Evolutionary conservation across 30 jellyfish, hydroid and myxozoan species (phyloP).

Genomic region (Pseudorhiza aurosa): DNA sequence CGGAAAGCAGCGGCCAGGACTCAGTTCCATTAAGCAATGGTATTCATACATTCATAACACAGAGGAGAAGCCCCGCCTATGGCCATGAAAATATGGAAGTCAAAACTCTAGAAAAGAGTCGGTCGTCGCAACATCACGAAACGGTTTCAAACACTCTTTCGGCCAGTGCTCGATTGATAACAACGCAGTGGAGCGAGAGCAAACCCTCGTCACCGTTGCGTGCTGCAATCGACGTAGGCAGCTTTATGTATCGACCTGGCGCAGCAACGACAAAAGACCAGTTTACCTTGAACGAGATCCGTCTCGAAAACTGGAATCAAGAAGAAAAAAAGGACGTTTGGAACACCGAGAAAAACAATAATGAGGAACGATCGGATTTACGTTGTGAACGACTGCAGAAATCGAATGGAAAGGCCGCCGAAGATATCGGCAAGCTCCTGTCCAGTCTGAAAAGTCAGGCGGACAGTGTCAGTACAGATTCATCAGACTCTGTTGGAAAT

Average conservation of each 20-base stretch:
- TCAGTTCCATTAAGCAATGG: conserved; percentile 60
- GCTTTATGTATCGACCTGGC: conserved; percentile 51
- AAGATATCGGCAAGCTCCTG: conserved; percentile 16
- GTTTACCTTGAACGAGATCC: neutral
- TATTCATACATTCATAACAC: conserved; percentile 48
- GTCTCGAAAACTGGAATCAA: neutral
- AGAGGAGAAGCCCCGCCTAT: conserved; percentile 2
- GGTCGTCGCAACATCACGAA: neutral
- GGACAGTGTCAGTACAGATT: conserved; percentile 24
- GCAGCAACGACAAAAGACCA: neutral
- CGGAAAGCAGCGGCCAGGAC: conserved; percentile 24
- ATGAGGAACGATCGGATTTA: neutral
- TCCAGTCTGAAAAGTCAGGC: conserved; percentile 17
- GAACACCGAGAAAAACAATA: conserved; percentile 16
- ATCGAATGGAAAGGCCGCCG: conserved; percentile 17
- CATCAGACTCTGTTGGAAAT: conserved; percentile 29
- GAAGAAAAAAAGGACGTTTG: neutral
- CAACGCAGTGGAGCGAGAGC: neutral
- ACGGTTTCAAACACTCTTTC: neutral
- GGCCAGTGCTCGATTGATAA: neutral
- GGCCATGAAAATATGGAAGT: neutral
- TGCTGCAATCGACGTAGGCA: conserved; percentile 47
- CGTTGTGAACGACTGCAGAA: conserved; percentile 3
- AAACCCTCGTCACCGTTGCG: conserved; percentile 50
- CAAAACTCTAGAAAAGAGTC: neutral